Base-by-base conservation (phyloP, 2,888 invertebrate species). In the Desoria tigrina region DNA sequence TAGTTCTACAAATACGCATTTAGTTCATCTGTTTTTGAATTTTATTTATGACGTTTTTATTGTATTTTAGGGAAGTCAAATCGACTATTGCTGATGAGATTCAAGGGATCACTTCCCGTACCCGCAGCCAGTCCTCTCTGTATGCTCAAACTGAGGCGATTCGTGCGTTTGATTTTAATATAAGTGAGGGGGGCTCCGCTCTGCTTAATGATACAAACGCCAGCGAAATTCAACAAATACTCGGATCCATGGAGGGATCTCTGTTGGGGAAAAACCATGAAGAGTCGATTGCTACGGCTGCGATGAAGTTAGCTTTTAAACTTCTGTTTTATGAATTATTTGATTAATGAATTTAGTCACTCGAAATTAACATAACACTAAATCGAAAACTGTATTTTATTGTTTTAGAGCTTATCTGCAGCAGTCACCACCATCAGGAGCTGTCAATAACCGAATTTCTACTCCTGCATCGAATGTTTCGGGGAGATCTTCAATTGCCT, bases 71-170 rank as follows among this genome's bases (percentile, higher is more conserved):
- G 37, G 70, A 73, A 45, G 73, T 71, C 0, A 70, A 67, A 39
- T 61, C 57, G n/a, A 65, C 64, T 4, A 71, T 73, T 60, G 68
- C 61, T 23, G 56, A 67, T 21, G 73, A 73, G 63, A 71, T 73
- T 55, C 45, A 73, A 50, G 72, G 65, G 16, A 32, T 69, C 9
- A 32, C 45, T 6, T 14, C 45, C 11, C 60, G 45, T 11, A 45
- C 45, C 11, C 60, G 45, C 11, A 45, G 58, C 1, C 32, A 54
- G 26, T 18, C 21, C 16, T 42, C 57, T n/a, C 45, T 51, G 3
- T 64, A 58, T 2, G 61, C 55, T n/a, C 61, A 60, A 21, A 50
- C 65, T 23, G 57, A 64, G 21, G 23, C 42, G 28, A 23, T 51
- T 11, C 27, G 56, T 7, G 50, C 37, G 24, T 53, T 61, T 9